A percentile compares a stretch with the other conserved stretches of the same genome.
These are phyloP conservation scores for Drosophila dives DNA, from an alignment of 2,888 invertebrate species.

Conservation along the genomic window DNA sequence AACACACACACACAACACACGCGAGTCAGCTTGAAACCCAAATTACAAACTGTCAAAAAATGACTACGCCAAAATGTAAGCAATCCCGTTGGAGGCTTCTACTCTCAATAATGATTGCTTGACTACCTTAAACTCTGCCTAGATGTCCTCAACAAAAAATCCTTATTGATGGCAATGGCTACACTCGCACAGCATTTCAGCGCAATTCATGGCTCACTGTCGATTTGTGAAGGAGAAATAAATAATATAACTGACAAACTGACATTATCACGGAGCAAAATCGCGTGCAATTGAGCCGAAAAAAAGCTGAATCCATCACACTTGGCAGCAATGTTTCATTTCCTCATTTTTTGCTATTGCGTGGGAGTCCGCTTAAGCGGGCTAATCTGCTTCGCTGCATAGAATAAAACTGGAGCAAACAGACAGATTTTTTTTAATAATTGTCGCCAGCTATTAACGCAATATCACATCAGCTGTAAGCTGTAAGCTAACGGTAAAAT, in stretches of 20 bases:
- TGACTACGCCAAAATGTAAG: conserved; percentile 45
- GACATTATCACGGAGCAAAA: conserved; percentile 49
- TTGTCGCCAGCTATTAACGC: conserved; percentile 19
- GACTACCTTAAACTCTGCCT: conserved; percentile 12
- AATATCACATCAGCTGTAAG: conserved; percentile 1
- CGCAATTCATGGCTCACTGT: conserved; percentile 48
- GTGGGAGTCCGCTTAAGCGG: not conserved
- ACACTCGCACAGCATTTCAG: conserved; percentile 24
- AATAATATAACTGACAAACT: conserved; percentile 39
- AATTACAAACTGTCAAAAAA: conserved; percentile 63
- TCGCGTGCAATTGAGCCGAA: conserved; percentile 58
- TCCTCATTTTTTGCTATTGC: not conserved
- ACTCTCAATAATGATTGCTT: conserved; percentile 20
- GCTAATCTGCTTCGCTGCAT: not conserved
- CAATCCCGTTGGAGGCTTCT: conserved; percentile 23
- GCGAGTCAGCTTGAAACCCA: conserved; percentile 36
- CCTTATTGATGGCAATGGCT: conserved; percentile 55
- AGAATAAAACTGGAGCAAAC: not conserved
- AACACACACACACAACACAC: conserved; percentile 7
- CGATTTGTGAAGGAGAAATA: conserved; percentile 25
- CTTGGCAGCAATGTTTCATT: not conserved
- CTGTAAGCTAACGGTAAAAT: conserved; percentile 26
- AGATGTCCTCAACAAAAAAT: conserved; percentile 32
- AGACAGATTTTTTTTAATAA: conserved; percentile 15
- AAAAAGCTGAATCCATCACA: conserved; percentile 13